A percentile compares a stretch with the other conserved stretches of the same genome.
Conservation (phyloP, 2,888 invertebrate species). For the Taphrorychus bicolor region DNA sequence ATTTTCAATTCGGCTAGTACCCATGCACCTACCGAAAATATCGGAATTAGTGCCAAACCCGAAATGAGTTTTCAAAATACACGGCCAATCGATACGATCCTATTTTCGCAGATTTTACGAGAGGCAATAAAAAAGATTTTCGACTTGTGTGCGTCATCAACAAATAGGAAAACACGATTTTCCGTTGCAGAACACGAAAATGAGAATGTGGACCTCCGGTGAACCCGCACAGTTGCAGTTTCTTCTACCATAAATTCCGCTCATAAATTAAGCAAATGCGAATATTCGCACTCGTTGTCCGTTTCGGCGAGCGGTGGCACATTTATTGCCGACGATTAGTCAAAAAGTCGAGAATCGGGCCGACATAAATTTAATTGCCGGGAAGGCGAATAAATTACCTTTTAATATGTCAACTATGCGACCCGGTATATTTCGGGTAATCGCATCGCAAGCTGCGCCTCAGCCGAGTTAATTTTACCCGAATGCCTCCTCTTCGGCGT, state of each 20-base stretch:
- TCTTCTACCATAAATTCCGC: neutral
- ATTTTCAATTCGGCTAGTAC: slow-evolving; percentile 17
- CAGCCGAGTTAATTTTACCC: neutral
- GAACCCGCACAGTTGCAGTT: neutral
- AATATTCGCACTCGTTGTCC: slow-evolving; percentile 14
- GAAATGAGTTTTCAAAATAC: slow-evolving; percentile 20
- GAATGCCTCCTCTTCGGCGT: neutral
- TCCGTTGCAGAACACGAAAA: neutral
- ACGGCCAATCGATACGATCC: slow-evolving; percentile 26
- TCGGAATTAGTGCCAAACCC: slow-evolving; percentile 16
- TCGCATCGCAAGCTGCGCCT: neutral
- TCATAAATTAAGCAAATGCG: slow-evolving; percentile 9
- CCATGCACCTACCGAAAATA: slow-evolving; percentile 13
- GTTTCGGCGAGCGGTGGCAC: slow-evolving; percentile 10
- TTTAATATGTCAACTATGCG: neutral
- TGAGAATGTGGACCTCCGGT: neutral
- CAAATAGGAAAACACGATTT: slow-evolving; percentile 23
- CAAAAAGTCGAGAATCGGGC: slow-evolving; percentile 21
- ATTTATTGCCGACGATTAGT: slow-evolving; percentile 18
- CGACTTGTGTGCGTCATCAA: slow-evolving; percentile 22
- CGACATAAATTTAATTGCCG: slow-evolving; percentile 22
- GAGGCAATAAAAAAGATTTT: slow-evolving; percentile 14
- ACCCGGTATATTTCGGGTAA: neutral
- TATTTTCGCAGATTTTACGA: slow-evolving; percentile 33
- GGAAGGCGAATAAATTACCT: neutral